Conservation (phyloP, 2,888 invertebrate genomes). For the Tricholauxania praeusta region DNA sequence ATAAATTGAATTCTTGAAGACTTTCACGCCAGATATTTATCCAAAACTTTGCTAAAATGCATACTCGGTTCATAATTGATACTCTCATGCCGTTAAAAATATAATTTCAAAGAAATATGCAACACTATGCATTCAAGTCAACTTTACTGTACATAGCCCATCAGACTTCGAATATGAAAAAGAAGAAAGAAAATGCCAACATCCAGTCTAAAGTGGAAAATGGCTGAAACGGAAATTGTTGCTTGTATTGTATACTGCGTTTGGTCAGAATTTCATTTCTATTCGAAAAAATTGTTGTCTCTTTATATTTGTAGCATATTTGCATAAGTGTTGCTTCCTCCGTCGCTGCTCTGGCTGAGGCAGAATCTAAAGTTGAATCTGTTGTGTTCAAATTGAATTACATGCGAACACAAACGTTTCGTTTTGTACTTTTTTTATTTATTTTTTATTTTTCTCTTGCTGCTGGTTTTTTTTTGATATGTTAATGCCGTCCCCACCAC, state of each 20-base stretch:
- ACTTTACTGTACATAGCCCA: too few relatives aligned
- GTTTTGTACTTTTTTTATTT: not conserved
- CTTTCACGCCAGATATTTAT: too few relatives aligned
- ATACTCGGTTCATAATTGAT: too few relatives aligned
- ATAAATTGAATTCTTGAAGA: too few relatives aligned
- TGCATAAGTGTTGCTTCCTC: conserved; percentile 35
- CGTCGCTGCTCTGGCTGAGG: not conserved
- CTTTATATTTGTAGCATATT: conserved; percentile 27
- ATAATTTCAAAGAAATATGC: too few relatives aligned
- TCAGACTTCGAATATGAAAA: not conserved
- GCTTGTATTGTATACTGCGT: conserved; percentile 16
- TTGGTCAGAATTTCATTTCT: not conserved
- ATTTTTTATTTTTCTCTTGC: not conserved
- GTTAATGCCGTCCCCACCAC: conserved; percentile 4
- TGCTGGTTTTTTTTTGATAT: not conserved
- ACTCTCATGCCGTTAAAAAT: too few relatives aligned
- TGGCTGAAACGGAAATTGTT: conserved; percentile 30
- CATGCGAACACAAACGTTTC: conserved; percentile 39
- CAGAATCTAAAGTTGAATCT: not conserved
- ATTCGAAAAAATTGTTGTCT: too few relatives aligned
- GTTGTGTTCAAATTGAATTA: conserved; percentile 43
- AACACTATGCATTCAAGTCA: too few relatives aligned
- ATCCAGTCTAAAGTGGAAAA: conserved; percentile 10
- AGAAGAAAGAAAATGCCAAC: not conserved
- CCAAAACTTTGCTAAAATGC: too few relatives aligned